Conservation (phyloP, 2,797 vertebrate species). For the Coilia nasus region DNA sequence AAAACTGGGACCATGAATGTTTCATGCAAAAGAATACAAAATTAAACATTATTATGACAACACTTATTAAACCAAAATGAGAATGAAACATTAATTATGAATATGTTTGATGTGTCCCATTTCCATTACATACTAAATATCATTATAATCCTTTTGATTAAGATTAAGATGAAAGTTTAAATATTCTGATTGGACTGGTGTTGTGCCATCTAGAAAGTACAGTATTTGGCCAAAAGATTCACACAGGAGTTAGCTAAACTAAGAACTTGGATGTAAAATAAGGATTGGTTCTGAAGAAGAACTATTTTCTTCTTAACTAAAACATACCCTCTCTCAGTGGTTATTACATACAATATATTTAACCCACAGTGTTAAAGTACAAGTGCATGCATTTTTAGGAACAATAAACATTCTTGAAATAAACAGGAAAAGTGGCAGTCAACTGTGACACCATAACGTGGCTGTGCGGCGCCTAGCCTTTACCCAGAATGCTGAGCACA, state of each 20-base stretch:
- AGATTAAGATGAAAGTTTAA: neutral
- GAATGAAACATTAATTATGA: constrained; percentile 15
- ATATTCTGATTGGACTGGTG: neutral
- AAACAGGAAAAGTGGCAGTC: constrained; percentile 72
- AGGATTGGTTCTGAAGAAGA: neutral
- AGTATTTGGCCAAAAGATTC: neutral
- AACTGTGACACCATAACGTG: constrained; percentile 57
- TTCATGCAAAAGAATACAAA: constrained; percentile 24
- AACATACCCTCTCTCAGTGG: constrained; percentile 57
- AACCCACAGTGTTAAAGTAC: constrained; percentile 62
- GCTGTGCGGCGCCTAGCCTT: constrained; percentile 53
- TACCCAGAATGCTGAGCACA: constrained; percentile 57
- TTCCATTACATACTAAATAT: constrained; percentile 18
- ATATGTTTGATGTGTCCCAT: constrained; percentile 14
- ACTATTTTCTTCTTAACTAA: neutral
- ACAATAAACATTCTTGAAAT: constrained; percentile 61
- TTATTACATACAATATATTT: constrained; percentile 76
- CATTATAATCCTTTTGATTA: neutral
- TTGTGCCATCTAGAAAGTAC: neutral
- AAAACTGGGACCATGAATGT: neutral
- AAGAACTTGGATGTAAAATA: neutral
- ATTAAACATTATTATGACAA: neutral
- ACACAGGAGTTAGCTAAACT: neutral
- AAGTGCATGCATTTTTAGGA: constrained; percentile 69
- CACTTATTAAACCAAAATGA: constrained; percentile 11